Conservation (phyloP, 2,113 vertebrate species). For the Centrocercus urophasianus region DNA sequence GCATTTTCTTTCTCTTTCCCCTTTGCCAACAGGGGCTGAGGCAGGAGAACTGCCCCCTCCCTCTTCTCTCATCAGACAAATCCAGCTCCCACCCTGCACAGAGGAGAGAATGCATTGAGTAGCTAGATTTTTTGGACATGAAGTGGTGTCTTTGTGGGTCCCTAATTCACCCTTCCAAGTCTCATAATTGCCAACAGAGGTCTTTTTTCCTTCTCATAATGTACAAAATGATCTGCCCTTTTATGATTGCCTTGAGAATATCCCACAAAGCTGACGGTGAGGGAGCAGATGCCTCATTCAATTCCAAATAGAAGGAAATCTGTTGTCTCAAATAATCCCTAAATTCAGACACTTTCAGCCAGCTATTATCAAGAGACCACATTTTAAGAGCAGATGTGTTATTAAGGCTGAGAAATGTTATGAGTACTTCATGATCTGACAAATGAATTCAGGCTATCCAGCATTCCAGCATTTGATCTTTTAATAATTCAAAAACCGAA, state of each 20-base stretch:
- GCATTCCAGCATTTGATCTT: slow-evolving; percentile 82
- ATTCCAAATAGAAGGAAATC: slow-evolving; percentile 88
- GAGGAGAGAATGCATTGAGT: slow-evolving; percentile 12
- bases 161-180: slow-evolving; percentile 74
- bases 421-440: slow-evolving; percentile 87
- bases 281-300: slow-evolving; percentile 85
- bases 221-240: slow-evolving; percentile 83
- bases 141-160: slow-evolving; percentile 60
- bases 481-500: slow-evolving; percentile 78
- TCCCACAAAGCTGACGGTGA: slow-evolving; percentile 80
- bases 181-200: slow-evolving; percentile 75
- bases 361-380: slow-evolving; percentile 87
- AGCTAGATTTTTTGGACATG: slow-evolving; percentile 47
- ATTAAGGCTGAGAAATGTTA: slow-evolving; percentile 88
- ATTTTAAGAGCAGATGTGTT: slow-evolving; percentile 89
- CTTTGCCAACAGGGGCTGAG: slow-evolving; percentile 31
- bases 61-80: not conserved
- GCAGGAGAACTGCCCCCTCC: not conserved
- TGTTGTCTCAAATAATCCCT: slow-evolving; percentile 89
- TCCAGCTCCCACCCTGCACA: not conserved
- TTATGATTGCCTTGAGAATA: slow-evolving; percentile 85
- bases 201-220: slow-evolving; percentile 78
- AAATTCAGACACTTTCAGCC: slow-evolving; percentile 88
- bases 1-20: slow-evolving; percentile 14
- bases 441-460: slow-evolving; percentile 83